Evolutionary conservation across 2,888 invertebrate species (phyloP), one percentile per base, ranked within the genome.

Genomic region (Coronaproctus castanopsis): DNA sequence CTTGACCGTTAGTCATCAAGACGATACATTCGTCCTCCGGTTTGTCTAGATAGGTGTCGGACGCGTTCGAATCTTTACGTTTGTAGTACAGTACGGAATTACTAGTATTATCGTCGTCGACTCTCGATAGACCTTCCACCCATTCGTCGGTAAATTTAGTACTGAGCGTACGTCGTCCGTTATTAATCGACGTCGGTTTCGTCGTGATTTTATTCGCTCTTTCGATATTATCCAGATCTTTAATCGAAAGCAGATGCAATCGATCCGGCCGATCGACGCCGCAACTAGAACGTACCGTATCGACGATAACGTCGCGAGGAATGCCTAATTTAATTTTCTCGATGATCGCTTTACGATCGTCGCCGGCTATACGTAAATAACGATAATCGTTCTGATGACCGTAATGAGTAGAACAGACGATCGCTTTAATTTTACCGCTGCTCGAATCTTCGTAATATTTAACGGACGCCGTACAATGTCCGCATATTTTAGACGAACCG

Each of bases 161-260:
- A 8, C 14, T 36, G 36, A 14, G 14, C 14, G 5, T 36, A 14
- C 36, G 5, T 5, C 36, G 36, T n/a, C n/a, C n/a, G n/a, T n/a
- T n/a, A n/a, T n/a, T n/a, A n/a, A n/a, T n/a, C 36, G 36, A 36
- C 36, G 36, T 10, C 14, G 36, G 21, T 20, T 21, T 52, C 50
- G 14, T 19, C 20, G 55, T 52, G 22, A 59, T 59, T 19, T 59
- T 59, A 22, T 52, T 55, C 21, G 55, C 51, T 51, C 52, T 24
- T 20, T 65, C 62, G 19, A 65, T 65, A 55, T 65, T 65, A 36
- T 60, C 60, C 21, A 64, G 57, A 59, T 65, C 64, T 59, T 64
- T 63, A 21, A 61, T 62, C 21, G 62, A 64, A 55, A 63, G 24
- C 48, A 64, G 58, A 51, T 65, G 63, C 19, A 64, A 54, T 50